These are phyloP conservation scores for Hemichromis elongatus DNA, from an alignment of 2,113 vertebrate species.

Conservation along the genomic window DNA sequence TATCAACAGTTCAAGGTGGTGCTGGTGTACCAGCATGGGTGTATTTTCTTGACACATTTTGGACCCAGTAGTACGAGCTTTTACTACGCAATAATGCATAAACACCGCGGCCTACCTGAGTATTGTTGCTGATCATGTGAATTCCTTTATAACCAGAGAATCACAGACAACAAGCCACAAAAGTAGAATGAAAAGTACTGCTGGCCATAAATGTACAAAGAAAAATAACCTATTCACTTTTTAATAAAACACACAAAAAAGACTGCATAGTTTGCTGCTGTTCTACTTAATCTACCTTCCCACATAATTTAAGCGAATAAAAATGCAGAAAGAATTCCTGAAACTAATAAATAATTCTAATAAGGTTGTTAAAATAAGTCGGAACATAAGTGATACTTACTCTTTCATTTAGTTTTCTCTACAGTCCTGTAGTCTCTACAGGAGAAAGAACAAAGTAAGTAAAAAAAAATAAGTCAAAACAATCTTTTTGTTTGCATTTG, in stretches of 20 bases:
- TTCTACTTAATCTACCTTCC: not conserved
- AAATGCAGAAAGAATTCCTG: not conserved
- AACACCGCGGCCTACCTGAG: not conserved
- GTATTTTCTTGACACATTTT: not conserved
- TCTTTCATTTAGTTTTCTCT: not conserved
- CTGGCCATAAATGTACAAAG: not conserved
- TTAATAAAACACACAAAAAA: not conserved
- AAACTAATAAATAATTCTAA: not conserved
- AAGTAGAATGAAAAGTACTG: not conserved
- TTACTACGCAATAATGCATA: not conserved
- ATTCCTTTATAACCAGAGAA: not conserved
- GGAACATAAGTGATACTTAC: not conserved
- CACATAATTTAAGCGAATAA: not conserved
- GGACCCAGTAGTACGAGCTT: not conserved
- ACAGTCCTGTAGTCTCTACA: not conserved
- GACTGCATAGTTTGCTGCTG: not conserved
- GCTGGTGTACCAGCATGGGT: not conserved
- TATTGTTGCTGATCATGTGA: not conserved
- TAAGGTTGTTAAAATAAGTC: not conserved
- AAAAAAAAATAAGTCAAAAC: not conserved
- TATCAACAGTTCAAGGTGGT: not conserved
- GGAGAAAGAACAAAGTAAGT: not conserved
- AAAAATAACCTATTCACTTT: not conserved
- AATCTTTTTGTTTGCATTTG: not conserved
- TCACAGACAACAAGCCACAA: not conserved